Base-by-base conservation (phyloP, 1,140 invertebrate species). In the Temnothorax curvispinosus region DNA sequence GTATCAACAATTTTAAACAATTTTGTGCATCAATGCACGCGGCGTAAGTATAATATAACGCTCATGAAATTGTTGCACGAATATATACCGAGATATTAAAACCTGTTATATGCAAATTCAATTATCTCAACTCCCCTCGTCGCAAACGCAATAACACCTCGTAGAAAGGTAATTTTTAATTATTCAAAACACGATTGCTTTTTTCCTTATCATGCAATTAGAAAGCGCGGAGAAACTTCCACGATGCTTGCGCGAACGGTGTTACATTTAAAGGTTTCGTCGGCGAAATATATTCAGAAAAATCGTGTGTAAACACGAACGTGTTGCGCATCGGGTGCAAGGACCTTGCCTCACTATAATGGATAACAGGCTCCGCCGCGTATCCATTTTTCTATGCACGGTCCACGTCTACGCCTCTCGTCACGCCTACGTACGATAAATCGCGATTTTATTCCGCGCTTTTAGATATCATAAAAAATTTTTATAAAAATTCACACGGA, bases 151-250 rank as follows among this genome's bases (percentile, higher is more conserved):
- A 15, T 41, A 54, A n/a, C 18, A 38, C 11, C 27, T 58, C 13
- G 13, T 74, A n/a, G 15, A 74, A 75, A 62, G 32, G 18, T 84
- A 75, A 74, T 38, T 74, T 74, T 84, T 74, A 84, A 75, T 84
- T 50, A 84, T 60, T 32, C 54, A 47, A 84, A 84, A 62, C 54
- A 38, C 27, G 32, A 38, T 11, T 50, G 27, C 13, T 50, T 50
- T 60, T 82, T 82, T 44, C 41, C 3, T 67, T 5, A 13, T 8
- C 50, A 3, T 35, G 13, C 69, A n/a, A 75, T 84, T 84, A 84
- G 80, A 84, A 84, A 84, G 69, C 69, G 80, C 41, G 44, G 54
- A 60, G 41, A 84, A 75, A 82, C n/a, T 60, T 72, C 38, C n/a
- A 21, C 21, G 21, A 27, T 62, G 67, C 41, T 74, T 82, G 54